Conservation (phyloP, 1,140 invertebrate species). For the Drepana arcuata region DNA sequence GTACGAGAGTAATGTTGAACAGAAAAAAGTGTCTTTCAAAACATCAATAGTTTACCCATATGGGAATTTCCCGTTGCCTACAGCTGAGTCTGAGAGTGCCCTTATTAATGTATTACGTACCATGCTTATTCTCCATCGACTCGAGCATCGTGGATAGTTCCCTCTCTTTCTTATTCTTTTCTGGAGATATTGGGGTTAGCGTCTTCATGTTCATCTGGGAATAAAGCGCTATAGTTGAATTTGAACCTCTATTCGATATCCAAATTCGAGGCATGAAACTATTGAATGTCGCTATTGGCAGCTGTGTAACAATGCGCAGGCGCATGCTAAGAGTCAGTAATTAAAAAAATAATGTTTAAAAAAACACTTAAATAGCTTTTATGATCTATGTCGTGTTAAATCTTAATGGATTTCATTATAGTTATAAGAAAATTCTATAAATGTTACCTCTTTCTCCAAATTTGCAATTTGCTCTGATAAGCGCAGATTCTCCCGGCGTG, state of each 20-base stretch:
- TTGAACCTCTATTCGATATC: too few relatives aligned
- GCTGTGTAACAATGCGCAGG: too few relatives aligned
- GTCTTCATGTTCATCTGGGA: conserved; percentile 58
- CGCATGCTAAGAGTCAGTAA: too few relatives aligned
- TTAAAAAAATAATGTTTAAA: too few relatives aligned
- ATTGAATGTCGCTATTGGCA: too few relatives aligned
- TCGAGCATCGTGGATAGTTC: conserved; percentile 81
- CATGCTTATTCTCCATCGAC: conserved; percentile 86
- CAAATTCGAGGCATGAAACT: too few relatives aligned
- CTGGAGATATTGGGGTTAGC: conserved; percentile 65
- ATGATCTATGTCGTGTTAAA: too few relatives aligned
- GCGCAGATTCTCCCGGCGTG: conserved; percentile 81
- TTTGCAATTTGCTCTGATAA: conserved; percentile 82
- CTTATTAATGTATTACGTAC: conserved; percentile 68
- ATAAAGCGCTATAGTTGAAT: too few relatives aligned
- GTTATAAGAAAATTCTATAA: too few relatives aligned
- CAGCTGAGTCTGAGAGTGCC: conserved; percentile 1
- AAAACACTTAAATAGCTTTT: too few relatives aligned
- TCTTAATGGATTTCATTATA: too few relatives aligned
- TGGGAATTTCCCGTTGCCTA: too few relatives aligned
- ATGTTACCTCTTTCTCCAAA: conserved; percentile 82
- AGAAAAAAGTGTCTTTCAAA: conserved; percentile 37
- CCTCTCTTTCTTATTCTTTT: conserved; percentile 75
- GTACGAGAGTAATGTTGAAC: conserved; percentile 15
- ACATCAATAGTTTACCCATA: conserved; percentile 75